phyloP scores from a whole-genome alignment of 1,140 invertebrate species.

The Drepana arcuata region DNA sequence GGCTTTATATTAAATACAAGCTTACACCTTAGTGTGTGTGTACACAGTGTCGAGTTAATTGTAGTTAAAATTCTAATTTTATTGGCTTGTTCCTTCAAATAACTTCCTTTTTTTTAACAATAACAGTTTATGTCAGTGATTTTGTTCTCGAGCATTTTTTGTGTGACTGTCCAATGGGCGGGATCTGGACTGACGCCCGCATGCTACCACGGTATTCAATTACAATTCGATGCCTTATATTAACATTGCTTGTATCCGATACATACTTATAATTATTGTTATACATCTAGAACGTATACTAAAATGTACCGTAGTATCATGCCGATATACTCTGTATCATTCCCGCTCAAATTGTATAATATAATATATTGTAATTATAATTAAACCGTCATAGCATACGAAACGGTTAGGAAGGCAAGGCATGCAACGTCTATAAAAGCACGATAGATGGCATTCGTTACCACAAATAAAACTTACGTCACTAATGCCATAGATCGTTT shows the following conservation, averaged over 20 bases:
- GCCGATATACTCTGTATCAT: constrained; percentile 40
- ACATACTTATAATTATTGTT: constrained; percentile 2
- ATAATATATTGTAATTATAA: constrained; percentile 38
- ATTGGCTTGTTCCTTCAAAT: no score
- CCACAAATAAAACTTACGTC: neutral
- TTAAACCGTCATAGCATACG: constrained; percentile 31
- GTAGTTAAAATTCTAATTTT: no score
- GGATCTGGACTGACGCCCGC: constrained; percentile 24
- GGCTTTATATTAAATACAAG: no score
- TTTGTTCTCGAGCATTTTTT: constrained; percentile 24
- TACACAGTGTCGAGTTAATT: no score
- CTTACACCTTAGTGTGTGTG: no score
- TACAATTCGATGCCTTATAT: neutral
- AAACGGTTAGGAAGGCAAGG: constrained; percentile 25
- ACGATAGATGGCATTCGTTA: neutral
- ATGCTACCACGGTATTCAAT: constrained; percentile 20
- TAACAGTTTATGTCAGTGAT: constrained; percentile 9
- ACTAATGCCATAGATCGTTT: neutral
- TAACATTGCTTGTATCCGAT: neutral
- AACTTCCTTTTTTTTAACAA: no score
- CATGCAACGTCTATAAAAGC: constrained; percentile 4
- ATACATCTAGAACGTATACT: no score
- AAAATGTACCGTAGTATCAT: constrained; percentile 30
- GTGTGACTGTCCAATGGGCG: constrained; percentile 27
- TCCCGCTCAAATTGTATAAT: constrained; percentile 41